Evolutionary conservation across 2,797 vertebrate species (phyloP), one percentile per base, ranked within the genome.

Genomic region (Pangasius djambal): DNA sequence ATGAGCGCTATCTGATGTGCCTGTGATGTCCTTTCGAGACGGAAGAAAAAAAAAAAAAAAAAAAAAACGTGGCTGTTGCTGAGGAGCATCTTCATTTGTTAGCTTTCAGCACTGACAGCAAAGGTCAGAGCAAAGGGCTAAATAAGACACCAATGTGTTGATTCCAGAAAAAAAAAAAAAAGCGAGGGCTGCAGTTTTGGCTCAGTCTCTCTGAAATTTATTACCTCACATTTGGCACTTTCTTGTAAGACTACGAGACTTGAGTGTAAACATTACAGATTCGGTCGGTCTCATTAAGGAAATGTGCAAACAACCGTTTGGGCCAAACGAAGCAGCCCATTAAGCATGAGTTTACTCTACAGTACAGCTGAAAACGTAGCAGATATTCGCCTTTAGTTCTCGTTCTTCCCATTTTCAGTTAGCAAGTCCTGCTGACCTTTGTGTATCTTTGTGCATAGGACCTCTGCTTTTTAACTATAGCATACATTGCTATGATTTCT

Each of bases 81-180:
- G 25, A 65, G 59, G 59, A 65, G 40, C 82, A 63, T 65, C 94
- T 95, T 95, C 94, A 95, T 95, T 95, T 95, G 94, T 94, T 92
- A 92, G 90, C 91, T 92, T 91, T 94, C 92, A 92, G 92, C 91
- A 90, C 93, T 88, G 93, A 93, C 89, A 67, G 88, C 94, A 96
- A 96, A 95, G 95, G 95, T 93, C 95, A 91, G 34, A 83, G 82
- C 83, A 83, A 61, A 90, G 83, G 88, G 86, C 77, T 83, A 81
- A 70, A 87, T 16, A 89, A 90, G 89, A 85, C 81, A 28, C 8
- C 67, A 22, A 22, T 83, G 55, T 69, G 74, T 37, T 8, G 20
- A 69, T 75, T 50, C 8, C 28, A n/a, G 40, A 28, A 3, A 37
- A 81, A 59, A 31, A 2, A 55, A 16, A 81, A 82, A 16, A 48